These are phyloP conservation scores for Spodoptera litura DNA, from an alignment of 1,140 invertebrate species.

Conservation along the genomic window DNA sequence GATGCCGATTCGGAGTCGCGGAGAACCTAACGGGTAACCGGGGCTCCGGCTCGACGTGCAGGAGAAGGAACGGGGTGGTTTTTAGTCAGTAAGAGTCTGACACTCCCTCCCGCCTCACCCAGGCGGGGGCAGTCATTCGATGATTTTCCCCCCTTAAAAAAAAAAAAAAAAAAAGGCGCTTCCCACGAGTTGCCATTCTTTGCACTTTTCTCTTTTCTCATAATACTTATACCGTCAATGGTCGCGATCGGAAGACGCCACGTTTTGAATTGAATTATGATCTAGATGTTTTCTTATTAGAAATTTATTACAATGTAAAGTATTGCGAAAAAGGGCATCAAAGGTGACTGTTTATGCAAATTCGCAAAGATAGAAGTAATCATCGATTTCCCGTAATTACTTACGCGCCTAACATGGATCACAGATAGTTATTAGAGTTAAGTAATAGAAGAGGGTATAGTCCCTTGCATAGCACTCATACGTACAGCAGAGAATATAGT, in stretches of 20 bases:
- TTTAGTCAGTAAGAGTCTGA: too few species aligned
- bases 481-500: too few species aligned
- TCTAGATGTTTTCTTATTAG: conserved; percentile 43
- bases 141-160: too few species aligned
- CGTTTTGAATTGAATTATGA: conserved; percentile 59
- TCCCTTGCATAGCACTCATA: background rate
- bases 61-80: too few species aligned
- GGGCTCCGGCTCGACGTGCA: too few species aligned
- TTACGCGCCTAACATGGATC: background rate
- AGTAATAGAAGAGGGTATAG: background rate
- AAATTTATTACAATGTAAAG: conserved; percentile 27
- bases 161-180: too few species aligned
- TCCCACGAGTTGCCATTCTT: conserved; percentile 80
- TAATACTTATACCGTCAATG: conserved; percentile 61
- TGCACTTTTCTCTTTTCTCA: conserved; percentile 83
- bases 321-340: background rate
- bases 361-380: background rate
- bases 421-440: too few species aligned
- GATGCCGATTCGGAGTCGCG: too few species aligned
- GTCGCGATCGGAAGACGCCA: conserved; percentile 64
- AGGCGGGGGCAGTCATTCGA: too few species aligned
- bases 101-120: too few species aligned
- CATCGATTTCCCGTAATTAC: background rate
- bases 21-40: too few species aligned
- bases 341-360: background rate